Base-by-base conservation (phyloP, 2,113 vertebrate genomes). In the Gracilinanus agilis region DNA sequence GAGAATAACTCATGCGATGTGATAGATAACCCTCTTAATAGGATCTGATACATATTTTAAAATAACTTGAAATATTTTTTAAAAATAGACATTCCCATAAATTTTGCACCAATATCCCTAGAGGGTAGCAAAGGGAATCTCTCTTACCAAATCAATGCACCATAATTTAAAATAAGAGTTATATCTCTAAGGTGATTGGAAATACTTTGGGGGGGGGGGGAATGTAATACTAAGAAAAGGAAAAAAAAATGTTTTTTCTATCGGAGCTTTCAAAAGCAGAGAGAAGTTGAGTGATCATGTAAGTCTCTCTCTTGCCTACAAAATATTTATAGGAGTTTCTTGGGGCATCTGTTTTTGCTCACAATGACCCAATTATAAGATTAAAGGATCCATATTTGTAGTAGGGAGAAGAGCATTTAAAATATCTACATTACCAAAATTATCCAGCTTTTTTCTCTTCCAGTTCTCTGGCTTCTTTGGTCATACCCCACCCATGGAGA, bases 141-240 rank as follows among this genome's bases (percentile, higher is more conserved):
- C 55, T 92, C 93, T 97, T 94, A 91, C 58, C 44, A 97, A 96
- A 93, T 75, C 96, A 90, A 88, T 25, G 53, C 10, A 92, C 3
- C 93, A 12, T 95, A 58, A 61, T 90, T 89, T 94, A 92, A 91
- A 96, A 83, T 89, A 90, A 75, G 49, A 93, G 56, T 34, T 75
- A 19, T 67, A 19, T 75, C 34, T 89, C 88, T 9, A 49, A 89
- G 44, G 44, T 24, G 24, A 89, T 89, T 44, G 21, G 25, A 89
- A 49, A 89, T 75, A 34, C 61, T 34, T 75, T 75, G 16, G 21
- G 6, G 23, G 19, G 55, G 19, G 5, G 21, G 21, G 19, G 21
- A 55, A 25, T 58, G 9, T 10, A 58, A 27, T 58, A 58, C 21
- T 27, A 58, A 58, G 56, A 19, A 21, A 83, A 40, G 21, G 19